Percentiles rank a stretch among this genome's conserved stretches.
Conservation (phyloP, 2,888 invertebrate species). For the Cecidostiba fungosa region DNA sequence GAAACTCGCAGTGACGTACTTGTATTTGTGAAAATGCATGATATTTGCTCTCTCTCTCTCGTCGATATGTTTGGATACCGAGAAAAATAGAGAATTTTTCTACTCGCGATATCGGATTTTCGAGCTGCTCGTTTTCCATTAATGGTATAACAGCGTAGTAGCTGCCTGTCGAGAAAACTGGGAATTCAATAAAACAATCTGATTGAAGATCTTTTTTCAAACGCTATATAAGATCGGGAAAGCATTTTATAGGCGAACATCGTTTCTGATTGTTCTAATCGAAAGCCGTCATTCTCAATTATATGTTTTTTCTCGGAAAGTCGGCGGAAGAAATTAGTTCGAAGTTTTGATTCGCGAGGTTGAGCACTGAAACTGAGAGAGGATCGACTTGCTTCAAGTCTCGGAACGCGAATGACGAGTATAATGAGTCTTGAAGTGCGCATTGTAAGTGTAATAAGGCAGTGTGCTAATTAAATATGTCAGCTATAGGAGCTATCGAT, state of each 20-base stretch:
- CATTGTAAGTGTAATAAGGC: conserved; percentile 4
- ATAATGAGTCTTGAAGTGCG: conserved; percentile 6
- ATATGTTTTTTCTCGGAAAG: background rate
- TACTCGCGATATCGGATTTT: conserved; percentile 3
- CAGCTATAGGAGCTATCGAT: background rate
- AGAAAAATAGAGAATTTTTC: background rate
- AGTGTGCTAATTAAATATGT: conserved; percentile 8
- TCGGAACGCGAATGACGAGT: background rate
- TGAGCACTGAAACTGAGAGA: background rate
- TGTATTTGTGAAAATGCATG: background rate
- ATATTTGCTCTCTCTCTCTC: background rate
- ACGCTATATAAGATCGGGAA: background rate
- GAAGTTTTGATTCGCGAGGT: no score
- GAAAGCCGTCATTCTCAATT: background rate
- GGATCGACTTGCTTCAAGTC: background rate
- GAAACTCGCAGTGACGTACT: background rate
- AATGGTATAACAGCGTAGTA: background rate
- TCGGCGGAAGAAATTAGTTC: background rate
- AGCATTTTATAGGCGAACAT: background rate
- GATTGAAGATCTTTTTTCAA: background rate
- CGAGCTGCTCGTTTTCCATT: background rate
- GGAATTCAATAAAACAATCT: background rate
- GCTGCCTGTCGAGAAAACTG: background rate
- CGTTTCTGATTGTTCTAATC: background rate
- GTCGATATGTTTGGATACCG: background rate